A percentile compares a stretch with the other conserved stretches of the same genome.
Conservation (phyloP, 2,888 invertebrate species). For the Ophion slaviceki region DNA sequence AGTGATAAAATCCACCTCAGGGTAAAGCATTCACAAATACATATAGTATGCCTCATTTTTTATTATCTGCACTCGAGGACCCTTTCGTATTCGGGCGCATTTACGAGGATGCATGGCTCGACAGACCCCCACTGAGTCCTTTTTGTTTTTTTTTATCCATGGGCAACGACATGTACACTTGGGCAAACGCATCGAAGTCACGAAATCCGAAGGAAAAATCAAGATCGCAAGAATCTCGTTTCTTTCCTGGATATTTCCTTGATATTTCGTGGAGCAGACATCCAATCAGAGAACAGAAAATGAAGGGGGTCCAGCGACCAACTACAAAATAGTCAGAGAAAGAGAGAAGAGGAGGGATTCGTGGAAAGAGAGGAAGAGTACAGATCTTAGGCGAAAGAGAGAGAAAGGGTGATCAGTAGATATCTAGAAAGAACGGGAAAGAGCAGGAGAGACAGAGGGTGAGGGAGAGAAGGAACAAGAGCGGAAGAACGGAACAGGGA, state of each 20-base stretch:
- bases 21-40: constrained; percentile 27
- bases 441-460: not conserved
- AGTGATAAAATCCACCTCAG: constrained; percentile 60
- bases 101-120: constrained; percentile 19
- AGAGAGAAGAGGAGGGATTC: not conserved
- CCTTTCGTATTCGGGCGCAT: not conserved
- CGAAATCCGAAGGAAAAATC: not conserved
- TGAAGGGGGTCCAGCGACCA: no score
- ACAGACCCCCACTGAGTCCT: no score
- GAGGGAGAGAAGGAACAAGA: not conserved
- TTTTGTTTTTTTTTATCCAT: no score
- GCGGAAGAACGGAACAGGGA: not conserved
- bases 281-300: no score
- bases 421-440: not conserved
- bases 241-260: not conserved
- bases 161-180: not conserved
- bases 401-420: constrained; percentile 9
- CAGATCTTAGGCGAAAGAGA: not conserved
- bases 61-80: constrained; percentile 33
- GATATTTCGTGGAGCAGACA: no score
- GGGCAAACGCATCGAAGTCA: not conserved
- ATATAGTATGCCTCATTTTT: constrained; percentile 47
- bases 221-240: not conserved
- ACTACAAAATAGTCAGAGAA: no score
- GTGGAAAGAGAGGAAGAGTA: constrained; percentile 13